Evolutionary conservation across 2,113 vertebrate genomes (phyloP), one percentile per base, ranked within the genome.

Genomic region (Phyllopteryx taeniolatus): DNA sequence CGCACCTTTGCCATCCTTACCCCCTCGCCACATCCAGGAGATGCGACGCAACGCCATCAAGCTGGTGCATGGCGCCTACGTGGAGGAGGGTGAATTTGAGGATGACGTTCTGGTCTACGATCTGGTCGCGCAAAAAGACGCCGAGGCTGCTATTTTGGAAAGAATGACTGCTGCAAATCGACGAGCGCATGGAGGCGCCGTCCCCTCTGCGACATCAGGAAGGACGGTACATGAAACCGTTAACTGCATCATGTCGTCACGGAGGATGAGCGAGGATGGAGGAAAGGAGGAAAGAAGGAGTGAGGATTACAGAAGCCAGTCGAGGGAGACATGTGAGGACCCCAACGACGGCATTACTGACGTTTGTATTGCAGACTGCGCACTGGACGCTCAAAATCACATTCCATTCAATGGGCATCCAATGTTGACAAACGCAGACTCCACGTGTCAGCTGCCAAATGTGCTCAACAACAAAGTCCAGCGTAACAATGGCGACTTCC

Each of bases 71-170:
- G 88, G 96, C 4, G 91, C 96, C 7, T 98, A 99, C 33, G 92
- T 97, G 0, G 97, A 99, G 67, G 97, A 99, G 62, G 93, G 94
- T 0, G 96, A 98, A 77, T 98, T 98, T 67, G 94, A 98, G 88
- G 95, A 97, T 2, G 97, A 98, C 1, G 92, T 96, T 33, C 92
- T 96, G 82, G 95, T 97, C 68, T 99, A 98, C 59, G 90, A 95
- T 80, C 89, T 98, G 0, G 94, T 97, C 15, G 95, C 96, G 0
- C 89, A 95, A 83, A 95, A 93, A 73, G 96, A 98, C 47, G 61
- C 89, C 1, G 89, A 92, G 62, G 92, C 93, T 0, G 83, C 79
- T 22, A 73, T 85, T 20, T 70, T 87, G 78, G 87, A 87, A 22
- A 39, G 62, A 43, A 72, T 83, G 3, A 78, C 81, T 68, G 72